Evolutionary conservation across 1,140 invertebrate species (phyloP), one percentile per base, ranked within the genome.

Genomic region (Aricia agestis): DNA sequence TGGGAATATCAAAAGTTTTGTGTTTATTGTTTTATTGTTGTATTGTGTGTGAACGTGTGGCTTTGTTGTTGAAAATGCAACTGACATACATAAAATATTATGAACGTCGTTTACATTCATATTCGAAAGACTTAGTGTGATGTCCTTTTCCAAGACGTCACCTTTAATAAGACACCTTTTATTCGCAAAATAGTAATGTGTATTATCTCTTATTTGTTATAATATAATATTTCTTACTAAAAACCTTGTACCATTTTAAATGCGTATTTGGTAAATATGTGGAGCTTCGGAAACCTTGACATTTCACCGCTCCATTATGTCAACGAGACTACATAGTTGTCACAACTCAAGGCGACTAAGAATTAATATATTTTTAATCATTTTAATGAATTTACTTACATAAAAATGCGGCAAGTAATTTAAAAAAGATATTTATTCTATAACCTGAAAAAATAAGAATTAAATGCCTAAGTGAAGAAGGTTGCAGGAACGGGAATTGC

Each of bases 1-100:
- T 69, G 68, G 59, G 68, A 69, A 69, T 63, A 36, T 68, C 19
- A 19, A 58, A 58, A 42, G 42, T 68, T 68, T 68, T 68, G 67
- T 68, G 67, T 68, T 52, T 45, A 68, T 68, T 68, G 67, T 68
- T 68, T 68, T 68, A 68, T 52, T 52, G 45, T 52, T 52, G 13
- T 15, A 52, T 70, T 52, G 58, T 41, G 31, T 17, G 31, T 10
- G 36, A 67, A 19, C 17, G 45, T 67, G 31, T 65, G 69, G 67
- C 45, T 11, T 69, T 69, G 66, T 69, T 69, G 67, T 69, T 45
- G 59, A 52, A 13, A 63, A 11, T 19, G 18, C 6, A 17, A 52
- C 31, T 67, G 52, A 41, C 32, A 6, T 73, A 70, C 45, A 52
- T 52, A 13, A 52, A 52, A 11, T 52, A 52, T 36, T 5, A 7